phyloP scores from a whole-genome alignment of 2,113 vertebrate genomes.

The Irena cyanogastra region DNA sequence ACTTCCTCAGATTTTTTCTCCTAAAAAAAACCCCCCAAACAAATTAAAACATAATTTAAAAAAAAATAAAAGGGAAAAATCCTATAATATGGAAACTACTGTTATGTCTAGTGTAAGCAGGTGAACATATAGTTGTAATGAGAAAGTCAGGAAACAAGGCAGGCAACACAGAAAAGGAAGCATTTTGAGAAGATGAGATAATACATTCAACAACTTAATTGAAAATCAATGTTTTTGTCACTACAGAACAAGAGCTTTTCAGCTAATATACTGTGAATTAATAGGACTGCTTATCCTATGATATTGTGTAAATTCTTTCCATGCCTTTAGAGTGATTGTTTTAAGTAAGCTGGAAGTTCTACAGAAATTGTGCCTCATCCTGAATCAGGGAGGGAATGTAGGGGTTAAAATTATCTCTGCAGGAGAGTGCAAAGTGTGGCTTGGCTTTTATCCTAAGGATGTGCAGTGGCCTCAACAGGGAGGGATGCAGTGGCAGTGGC shows the following conservation, averaged over 20 bases:
- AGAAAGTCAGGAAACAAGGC: not conserved
- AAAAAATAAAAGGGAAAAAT: not conserved
- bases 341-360: not conserved
- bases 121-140: not conserved
- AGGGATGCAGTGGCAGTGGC: not conserved
- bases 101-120: not conserved
- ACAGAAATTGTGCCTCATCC: not conserved
- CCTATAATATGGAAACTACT: not conserved
- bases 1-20: not conserved
- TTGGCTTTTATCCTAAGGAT: not conserved
- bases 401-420: not conserved
- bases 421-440: not conserved
- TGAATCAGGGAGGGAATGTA: not conserved
- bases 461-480: not conserved
- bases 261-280: not conserved
- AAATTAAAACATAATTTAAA: not conserved
- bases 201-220: not conserved
- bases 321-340: not conserved
- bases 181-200: not conserved
- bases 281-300: not conserved
- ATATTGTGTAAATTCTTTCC: not conserved
- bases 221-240: not conserved
- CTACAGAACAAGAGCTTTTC: not conserved
- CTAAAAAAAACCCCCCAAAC: rapidly evolving
- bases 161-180: not conserved